A percentile compares a stretch with the other conserved stretches of the same genome.
These are phyloP conservation scores for Latrodectus geometricus DNA, from an alignment of 1,140 invertebrate genomes.

Conservation along the genomic window DNA sequence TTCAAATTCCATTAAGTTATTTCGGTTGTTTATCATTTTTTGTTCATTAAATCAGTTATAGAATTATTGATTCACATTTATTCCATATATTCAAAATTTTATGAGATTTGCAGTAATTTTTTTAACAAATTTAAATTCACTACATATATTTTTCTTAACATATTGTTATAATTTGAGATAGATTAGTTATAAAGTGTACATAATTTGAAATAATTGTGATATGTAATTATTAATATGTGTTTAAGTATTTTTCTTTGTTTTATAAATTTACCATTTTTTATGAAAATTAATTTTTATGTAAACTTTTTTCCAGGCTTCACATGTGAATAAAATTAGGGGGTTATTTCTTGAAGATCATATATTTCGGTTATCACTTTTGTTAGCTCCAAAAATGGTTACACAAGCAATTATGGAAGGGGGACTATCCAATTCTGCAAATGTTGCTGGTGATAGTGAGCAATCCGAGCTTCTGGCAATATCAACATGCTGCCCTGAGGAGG, in stretches of 20 bases:
- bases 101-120: no score
- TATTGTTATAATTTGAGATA: no score
- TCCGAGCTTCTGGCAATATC: conserved; percentile 56
- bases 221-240: background rate
- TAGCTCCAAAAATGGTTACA: conserved; percentile 62
- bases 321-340: conserved; percentile 49
- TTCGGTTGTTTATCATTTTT: no score
- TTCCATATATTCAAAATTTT: no score
- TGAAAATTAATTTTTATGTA: background rate
- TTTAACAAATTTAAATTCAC: no score
- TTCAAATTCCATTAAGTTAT: no score
- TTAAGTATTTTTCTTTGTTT: background rate
- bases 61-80: no score
- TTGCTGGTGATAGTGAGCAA: conserved; percentile 53
- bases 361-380: conserved; percentile 54
- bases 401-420: conserved; percentile 60
- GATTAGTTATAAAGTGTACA: no score
- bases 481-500: conserved; percentile 39
- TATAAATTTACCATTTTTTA: background rate
- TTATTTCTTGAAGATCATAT: conserved; percentile 60
- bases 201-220: no score
- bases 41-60: no score
- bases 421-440: conserved; percentile 54
- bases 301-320: conserved; percentile 43
- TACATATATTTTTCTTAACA: no score